phyloP scores from a whole-genome alignment of 2,888 invertebrate species.

The Sepiola atlantica region DNA sequence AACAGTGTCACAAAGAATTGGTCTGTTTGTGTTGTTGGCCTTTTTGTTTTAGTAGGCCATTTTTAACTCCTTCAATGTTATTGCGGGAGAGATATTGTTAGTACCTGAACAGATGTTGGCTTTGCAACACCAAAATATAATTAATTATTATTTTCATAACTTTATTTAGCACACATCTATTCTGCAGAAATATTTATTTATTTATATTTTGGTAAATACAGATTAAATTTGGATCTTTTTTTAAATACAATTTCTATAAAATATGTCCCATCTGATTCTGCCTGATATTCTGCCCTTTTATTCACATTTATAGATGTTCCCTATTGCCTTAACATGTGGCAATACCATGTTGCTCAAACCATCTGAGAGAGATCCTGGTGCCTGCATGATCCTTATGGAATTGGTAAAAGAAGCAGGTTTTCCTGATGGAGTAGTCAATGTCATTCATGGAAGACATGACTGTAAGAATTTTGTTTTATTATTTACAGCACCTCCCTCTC shows the following conservation, averaged over 20 bases:
- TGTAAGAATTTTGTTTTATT: slow-evolving; percentile 59
- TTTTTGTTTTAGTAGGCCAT: too few relatives aligned
- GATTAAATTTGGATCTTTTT: too few relatives aligned
- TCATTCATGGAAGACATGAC: slow-evolving; percentile 94
- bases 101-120: too few relatives aligned
- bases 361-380: slow-evolving; percentile 97
- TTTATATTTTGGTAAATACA: too few relatives aligned
- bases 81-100: too few relatives aligned
- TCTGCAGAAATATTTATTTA: too few relatives aligned
- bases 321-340: slow-evolving; percentile 85
- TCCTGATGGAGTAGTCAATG: slow-evolving; percentile 96
- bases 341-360: slow-evolving; percentile 96
- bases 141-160: too few relatives aligned
- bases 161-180: too few relatives aligned
- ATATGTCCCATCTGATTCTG: neutral
- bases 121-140: too few relatives aligned
- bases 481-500: neutral
- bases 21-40: too few relatives aligned
- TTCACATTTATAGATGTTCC: slow-evolving; percentile 77
- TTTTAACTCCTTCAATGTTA: too few relatives aligned
- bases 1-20: too few relatives aligned
- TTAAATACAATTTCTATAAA: neutral
- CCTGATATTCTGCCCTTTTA: neutral
- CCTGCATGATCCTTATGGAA: slow-evolving; percentile 94
- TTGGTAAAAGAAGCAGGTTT: slow-evolving; percentile 94